Percentiles rank a stretch among this genome's conserved stretches.
phyloP scores from a whole-genome alignment of 2,888 invertebrate genomes.

The Apoda limacodes region DNA sequence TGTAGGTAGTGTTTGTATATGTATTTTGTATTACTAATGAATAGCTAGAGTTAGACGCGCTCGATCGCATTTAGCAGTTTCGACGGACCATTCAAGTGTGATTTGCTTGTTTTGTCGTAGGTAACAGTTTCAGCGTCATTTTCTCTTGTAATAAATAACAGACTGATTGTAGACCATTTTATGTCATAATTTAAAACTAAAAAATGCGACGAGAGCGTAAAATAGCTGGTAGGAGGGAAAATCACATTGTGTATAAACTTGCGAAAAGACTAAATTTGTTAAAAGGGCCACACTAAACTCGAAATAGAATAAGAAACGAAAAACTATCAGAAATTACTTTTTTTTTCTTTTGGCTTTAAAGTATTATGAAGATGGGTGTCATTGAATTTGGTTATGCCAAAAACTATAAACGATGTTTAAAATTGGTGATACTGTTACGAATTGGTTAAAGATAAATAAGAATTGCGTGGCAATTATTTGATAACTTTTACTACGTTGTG shows the following conservation, averaged over 20 bases:
- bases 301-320: too few species aligned
- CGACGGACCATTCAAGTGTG: too few species aligned
- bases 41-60: conserved; percentile 43
- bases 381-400: too few species aligned
- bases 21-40: conserved; percentile 48
- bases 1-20: conserved; percentile 51
- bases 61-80: conserved; percentile 48
- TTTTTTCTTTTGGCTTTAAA: too few species aligned
- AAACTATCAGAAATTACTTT: too few species aligned
- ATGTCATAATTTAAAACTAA: conserved; percentile 24
- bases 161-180: too few species aligned
- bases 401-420: conserved; percentile 8
- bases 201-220: conserved; percentile 39
- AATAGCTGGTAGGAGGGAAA: conserved; percentile 10
- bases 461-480: conserved; percentile 63
- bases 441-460: conserved; percentile 61
- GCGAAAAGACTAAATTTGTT: conserved; percentile 5
- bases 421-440: conserved; percentile 60
- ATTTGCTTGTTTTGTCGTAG: too few species aligned
- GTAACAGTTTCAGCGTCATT: too few species aligned
- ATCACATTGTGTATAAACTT: too few species aligned
- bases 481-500: conserved; percentile 47
- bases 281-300: too few species aligned
- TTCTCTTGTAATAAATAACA: too few species aligned
- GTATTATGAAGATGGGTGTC: too few species aligned